Evolutionary conservation across 2,113 vertebrate species (phyloP).

Genomic region (Toxotes chatareus): DNA sequence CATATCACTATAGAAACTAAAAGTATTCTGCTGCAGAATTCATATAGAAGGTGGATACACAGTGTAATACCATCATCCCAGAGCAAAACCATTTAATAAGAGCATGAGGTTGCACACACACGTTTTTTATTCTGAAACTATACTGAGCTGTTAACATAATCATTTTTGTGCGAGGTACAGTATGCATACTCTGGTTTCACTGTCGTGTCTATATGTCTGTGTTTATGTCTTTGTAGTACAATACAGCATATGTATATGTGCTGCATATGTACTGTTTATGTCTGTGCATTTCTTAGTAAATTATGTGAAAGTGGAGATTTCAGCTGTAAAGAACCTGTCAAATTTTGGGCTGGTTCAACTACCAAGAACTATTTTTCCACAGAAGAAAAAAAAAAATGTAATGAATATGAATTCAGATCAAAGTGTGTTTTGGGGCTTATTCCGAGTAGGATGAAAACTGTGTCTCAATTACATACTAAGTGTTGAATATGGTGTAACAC

Average conservation of each 20-base stretch:
- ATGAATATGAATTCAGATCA: too few relatives aligned
- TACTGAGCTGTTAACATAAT: not conserved
- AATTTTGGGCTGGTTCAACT: not conserved
- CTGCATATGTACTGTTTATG: not conserved
- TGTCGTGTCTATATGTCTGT: not conserved
- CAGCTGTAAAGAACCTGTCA: not conserved
- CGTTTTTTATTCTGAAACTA: constrained; percentile 21
- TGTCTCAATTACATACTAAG: too few relatives aligned
- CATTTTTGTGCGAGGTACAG: not conserved
- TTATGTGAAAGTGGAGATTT: not conserved
- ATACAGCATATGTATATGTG: not conserved
- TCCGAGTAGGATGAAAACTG: too few relatives aligned
- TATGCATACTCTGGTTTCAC: not conserved
- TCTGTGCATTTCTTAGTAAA: not conserved
- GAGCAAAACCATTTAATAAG: not conserved
- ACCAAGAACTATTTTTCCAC: not conserved
- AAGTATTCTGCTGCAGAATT: constrained; percentile 7
- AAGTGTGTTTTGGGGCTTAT: too few relatives aligned
- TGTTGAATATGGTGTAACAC: too few relatives aligned
- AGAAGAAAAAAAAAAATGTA: too few relatives aligned
- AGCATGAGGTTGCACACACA: not conserved
- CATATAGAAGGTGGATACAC: constrained; percentile 25
- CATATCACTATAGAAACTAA: constrained; percentile 41
- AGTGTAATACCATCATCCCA: constrained; percentile 2
- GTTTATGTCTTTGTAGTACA: constrained; percentile 3